Conservation (phyloP, 1,140 invertebrate genomes). For the Marisa cornuarietis region DNA sequence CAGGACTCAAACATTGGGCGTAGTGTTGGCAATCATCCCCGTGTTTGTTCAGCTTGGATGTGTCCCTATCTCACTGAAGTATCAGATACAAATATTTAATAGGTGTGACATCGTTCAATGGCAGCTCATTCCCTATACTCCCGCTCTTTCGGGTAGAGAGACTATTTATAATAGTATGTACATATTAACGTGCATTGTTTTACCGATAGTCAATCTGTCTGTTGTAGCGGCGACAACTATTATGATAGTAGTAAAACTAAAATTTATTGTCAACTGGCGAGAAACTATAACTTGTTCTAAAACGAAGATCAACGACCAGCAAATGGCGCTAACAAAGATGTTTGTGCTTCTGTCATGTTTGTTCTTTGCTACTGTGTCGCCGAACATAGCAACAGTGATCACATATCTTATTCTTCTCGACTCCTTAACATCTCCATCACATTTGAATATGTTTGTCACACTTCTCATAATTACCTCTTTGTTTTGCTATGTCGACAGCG, state of each 20-base stretch:
- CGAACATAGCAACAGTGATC: neutral
- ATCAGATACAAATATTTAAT: too few species aligned
- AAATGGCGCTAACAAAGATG: conserved; percentile 1
- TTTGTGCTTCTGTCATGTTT: neutral
- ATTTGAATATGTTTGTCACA: neutral
- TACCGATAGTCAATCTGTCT: neutral
- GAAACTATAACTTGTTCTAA: neutral
- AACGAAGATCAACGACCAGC: too few species aligned
- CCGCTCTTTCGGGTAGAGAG: too few species aligned
- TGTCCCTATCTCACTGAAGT: too few species aligned
- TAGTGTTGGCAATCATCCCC: neutral
- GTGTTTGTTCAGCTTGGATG: neutral
- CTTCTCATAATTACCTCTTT: neutral
- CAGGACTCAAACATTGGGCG: neutral
- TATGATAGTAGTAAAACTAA: neutral
- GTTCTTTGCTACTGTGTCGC: neutral
- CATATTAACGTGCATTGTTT: too few species aligned
- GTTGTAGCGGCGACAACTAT: neutral
- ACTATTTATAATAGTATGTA: too few species aligned
- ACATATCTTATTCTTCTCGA: neutral
- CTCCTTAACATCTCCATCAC: too few species aligned
- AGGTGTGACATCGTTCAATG: too few species aligned
- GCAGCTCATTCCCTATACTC: too few species aligned
- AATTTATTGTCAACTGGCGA: neutral
- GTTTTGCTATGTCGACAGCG: too few species aligned